Base-by-base conservation (phyloP, 2,113 vertebrate species). In the Aptenodytes forsteri region DNA sequence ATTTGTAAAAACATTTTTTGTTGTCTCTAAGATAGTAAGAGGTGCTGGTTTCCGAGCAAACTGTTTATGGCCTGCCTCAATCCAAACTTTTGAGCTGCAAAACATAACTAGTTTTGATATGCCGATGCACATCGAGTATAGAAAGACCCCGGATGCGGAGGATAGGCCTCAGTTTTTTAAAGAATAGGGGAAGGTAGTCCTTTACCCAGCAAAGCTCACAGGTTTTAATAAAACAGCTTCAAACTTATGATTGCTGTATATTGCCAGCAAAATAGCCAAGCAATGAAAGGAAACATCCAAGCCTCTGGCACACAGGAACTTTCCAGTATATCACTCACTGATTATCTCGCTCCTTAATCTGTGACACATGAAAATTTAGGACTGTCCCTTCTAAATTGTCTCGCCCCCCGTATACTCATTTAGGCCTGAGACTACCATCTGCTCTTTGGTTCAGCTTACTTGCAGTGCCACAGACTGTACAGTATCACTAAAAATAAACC, bases 401-500 rank as follows among this genome's bases (percentile, higher is more conserved):
- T 88, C 29, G 36, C 34, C 14, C 16, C 44, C 44, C 8, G 13
- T 26, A 10, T 47, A 70, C 42, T 77, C 76, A 64, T 87, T 58
- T 85, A 71, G 70, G 87, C 54, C 77, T 34, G 72, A 80, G 85
- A 25, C 50, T 55, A 14, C 83, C 88, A 75, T 67, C 84, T 97
- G 92, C 36, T 85, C 49, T 36, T 79, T 72, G 85, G 88, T 93
- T 96, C 79, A 83, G 12, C 59, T 97, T 93, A 87, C 91, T 95
- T 76, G 54, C 49, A 16, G n/a, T 61, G 91, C 73, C 65, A 20
- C 30, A 26, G 62, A 13, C 46, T 22, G 47, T 94, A 90, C 71
- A 66, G 95, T 95, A 69, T 72, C 82, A 72, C 95, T 97, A 97
- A 97, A 97, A 97, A 97, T 97, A 97, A 90, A 85, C 70, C 70